A percentile compares a stretch with the other conserved stretches of the same genome.
phyloP scores from a whole-genome alignment of 2,113 vertebrate species.

The Dromiciops gliroides region DNA sequence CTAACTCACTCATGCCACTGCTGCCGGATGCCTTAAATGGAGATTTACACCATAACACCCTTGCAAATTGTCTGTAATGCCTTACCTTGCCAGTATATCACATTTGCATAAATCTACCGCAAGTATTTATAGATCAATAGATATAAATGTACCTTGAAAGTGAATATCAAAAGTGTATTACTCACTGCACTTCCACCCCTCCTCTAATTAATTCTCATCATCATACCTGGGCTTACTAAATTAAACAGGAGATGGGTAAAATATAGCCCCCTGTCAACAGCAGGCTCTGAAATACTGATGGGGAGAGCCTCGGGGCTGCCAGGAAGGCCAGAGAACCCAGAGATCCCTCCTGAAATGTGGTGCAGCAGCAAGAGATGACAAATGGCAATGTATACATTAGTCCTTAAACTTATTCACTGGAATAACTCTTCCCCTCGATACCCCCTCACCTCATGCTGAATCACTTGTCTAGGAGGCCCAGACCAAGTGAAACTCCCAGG shows the following conservation, averaged over 20 bases:
- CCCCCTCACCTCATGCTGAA: slow-evolving; percentile 23
- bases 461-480: slow-evolving; percentile 42
- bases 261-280: slow-evolving; percentile 65
- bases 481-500: slow-evolving; percentile 58
- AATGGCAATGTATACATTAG: slow-evolving; percentile 58
- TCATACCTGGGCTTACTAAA: slow-evolving; percentile 73
- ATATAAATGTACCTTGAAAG: slow-evolving; percentile 68
- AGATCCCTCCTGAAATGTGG: slow-evolving; percentile 62
- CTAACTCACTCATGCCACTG: slow-evolving; percentile 59
- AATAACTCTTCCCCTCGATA: slow-evolving; percentile 46
- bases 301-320: slow-evolving; percentile 42
- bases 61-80: slow-evolving; percentile 67
- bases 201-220: slow-evolving; percentile 78
- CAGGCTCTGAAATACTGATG: slow-evolving; percentile 64
- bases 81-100: slow-evolving; percentile 61
- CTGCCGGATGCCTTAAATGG: slow-evolving; percentile 55
- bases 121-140: slow-evolving; percentile 75
- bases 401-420: slow-evolving; percentile 54
- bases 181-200: slow-evolving; percentile 56
- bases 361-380: slow-evolving; percentile 58
- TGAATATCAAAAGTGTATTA: slow-evolving; percentile 71
- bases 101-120: slow-evolving; percentile 75
- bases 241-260: slow-evolving; percentile 72
- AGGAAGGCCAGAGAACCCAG: slow-evolving; percentile 27
- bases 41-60: slow-evolving; percentile 68